These are phyloP conservation scores for Conomelus anceps DNA, from an alignment of 2,888 invertebrate species.

Conservation along the genomic window DNA sequence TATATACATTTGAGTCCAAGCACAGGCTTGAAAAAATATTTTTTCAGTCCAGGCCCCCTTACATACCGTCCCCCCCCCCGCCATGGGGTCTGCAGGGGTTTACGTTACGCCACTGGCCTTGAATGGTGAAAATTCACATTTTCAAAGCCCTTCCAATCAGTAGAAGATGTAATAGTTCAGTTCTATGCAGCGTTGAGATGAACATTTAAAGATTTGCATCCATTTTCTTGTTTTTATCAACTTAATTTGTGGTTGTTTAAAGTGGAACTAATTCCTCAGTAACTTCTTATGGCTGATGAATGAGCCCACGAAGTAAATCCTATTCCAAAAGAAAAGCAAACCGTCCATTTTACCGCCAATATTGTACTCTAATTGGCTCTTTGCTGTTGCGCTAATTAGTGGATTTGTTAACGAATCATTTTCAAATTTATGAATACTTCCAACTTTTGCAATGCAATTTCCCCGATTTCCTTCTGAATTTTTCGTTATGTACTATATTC, in stretches of 20 bases:
- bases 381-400: background rate
- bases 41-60: too few species aligned
- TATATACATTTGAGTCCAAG: too few species aligned
- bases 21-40: too few species aligned
- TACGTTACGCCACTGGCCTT: too few species aligned
- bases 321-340: background rate
- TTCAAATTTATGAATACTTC: background rate
- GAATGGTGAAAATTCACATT: too few species aligned
- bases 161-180: too few species aligned
- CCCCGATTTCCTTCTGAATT: background rate
- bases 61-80: too few species aligned
- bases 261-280: background rate
- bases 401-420: background rate
- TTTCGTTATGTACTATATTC: background rate
- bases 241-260: background rate
- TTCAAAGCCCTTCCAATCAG: too few species aligned
- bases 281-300: background rate
- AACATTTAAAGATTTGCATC: too few species aligned
- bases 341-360: background rate
- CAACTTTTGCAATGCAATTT: background rate
- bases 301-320: too few species aligned
- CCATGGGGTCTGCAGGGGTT: too few species aligned
- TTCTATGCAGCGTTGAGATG: too few species aligned
- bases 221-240: background rate
- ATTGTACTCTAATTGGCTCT: background rate